A percentile compares a stretch with the other conserved stretches of the same genome.
Evolutionary conservation across 1,140 invertebrate genomes (phyloP).

Genomic region (Diplogasteroides magnus): DNA sequence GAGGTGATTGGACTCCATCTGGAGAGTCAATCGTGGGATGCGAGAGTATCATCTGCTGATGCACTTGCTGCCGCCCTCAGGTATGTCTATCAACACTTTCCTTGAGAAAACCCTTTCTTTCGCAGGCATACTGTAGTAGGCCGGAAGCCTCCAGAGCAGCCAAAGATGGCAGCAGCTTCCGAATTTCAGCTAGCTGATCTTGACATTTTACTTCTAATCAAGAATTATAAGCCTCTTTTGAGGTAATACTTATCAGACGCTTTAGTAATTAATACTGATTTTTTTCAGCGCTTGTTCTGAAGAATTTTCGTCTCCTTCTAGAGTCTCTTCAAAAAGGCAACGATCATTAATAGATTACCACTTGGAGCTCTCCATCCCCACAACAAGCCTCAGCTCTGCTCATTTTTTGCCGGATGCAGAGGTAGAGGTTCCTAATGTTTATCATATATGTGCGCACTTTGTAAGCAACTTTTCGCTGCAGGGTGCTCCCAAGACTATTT

Average conservation of each 20-base stretch:
- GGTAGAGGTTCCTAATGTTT: not conserved
- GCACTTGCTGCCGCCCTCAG: conserved; percentile 11
- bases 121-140: not conserved
- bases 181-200: not conserved
- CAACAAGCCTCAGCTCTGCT: not conserved
- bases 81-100: conserved; percentile 2
- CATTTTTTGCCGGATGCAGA: not conserved
- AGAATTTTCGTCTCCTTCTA: too few species aligned
- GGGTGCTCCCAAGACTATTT: too few species aligned
- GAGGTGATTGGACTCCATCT: conserved; percentile 12
- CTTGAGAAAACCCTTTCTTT: not conserved
- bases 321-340: conserved; percentile 6
- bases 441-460: not conserved
- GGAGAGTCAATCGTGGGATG: conserved; percentile 16
- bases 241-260: not conserved
- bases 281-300: not conserved
- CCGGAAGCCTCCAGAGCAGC: not conserved
- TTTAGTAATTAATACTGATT: not conserved
- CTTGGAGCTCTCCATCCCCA: conserved; percentile 8
- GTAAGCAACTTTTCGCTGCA: too few species aligned
- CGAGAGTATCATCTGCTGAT: conserved; percentile 11
- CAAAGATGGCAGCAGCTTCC: not conserved
- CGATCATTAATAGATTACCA: conserved; percentile 23
- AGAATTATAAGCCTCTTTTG: not conserved
- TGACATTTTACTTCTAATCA: not conserved